Evolutionary conservation across 2,888 invertebrate species (phyloP).

Genomic region (Pristionchus exspectatus): DNA sequence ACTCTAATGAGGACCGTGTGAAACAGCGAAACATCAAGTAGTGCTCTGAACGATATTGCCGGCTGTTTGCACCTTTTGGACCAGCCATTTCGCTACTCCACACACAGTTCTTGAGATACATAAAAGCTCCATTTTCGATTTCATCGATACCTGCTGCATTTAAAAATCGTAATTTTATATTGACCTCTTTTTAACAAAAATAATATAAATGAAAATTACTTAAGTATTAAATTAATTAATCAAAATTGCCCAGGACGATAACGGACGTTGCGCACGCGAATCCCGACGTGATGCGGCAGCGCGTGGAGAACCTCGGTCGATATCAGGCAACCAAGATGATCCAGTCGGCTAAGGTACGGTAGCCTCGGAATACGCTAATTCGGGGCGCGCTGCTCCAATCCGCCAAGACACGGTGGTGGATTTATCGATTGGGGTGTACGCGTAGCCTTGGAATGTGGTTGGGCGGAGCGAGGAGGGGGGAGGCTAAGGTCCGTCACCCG

Average conservation of each 20-base stretch:
- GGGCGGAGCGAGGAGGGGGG: no score
- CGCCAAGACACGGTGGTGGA: slow-evolving; percentile 25
- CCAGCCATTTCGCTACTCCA: no score
- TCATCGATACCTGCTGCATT: neutral
- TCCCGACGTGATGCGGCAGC: neutral
- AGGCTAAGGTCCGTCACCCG: no score
- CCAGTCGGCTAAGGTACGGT: slow-evolving; percentile 46
- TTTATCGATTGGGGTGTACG: neutral
- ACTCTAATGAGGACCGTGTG: no score
- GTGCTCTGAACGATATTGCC: no score
- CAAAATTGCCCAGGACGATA: slow-evolving; percentile 29
- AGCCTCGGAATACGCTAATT: neutral
- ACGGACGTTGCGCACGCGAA: slow-evolving; percentile 37
- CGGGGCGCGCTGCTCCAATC: slow-evolving; percentile 48
- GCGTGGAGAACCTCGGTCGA: slow-evolving; percentile 51
- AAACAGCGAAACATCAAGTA: no score
- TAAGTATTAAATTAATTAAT: neutral
- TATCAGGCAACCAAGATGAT: slow-evolving; percentile 54
- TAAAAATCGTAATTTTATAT: neutral
- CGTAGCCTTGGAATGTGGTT: neutral
- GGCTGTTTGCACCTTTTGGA: no score
- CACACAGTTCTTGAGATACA: no score
- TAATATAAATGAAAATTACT: neutral
- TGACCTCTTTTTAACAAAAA: neutral
- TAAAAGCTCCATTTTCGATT: slow-evolving; percentile 60